Conservation (phyloP, 2,888 invertebrate genomes). For the Polia nebulosa region DNA sequence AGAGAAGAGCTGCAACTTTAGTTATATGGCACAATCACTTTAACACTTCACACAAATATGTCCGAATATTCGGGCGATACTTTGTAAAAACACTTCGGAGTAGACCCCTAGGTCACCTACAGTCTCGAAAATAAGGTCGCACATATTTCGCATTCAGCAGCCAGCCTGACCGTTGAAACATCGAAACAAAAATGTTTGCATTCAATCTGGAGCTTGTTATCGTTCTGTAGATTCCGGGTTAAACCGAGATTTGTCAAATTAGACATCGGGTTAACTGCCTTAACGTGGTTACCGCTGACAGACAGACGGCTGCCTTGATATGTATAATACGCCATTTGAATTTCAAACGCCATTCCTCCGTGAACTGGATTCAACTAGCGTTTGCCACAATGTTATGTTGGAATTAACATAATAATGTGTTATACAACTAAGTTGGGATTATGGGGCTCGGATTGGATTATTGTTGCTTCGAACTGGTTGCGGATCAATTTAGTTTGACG, state of each 20-base stretch:
- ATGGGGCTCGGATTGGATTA: slow-evolving; percentile 49
- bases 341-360: slow-evolving; percentile 71
- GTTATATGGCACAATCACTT: too few relatives aligned
- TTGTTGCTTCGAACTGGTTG: slow-evolving; percentile 36
- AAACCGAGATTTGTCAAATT: slow-evolving; percentile 76
- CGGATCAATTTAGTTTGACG: slow-evolving; percentile 21
- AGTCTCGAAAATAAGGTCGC: background rate
- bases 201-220: slow-evolving; percentile 42
- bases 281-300: slow-evolving; percentile 75
- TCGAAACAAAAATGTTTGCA: slow-evolving; percentile 34
- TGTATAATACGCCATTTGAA: slow-evolving; percentile 78
- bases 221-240: slow-evolving; percentile 50
- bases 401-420: slow-evolving; percentile 66
- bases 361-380: slow-evolving; percentile 66
- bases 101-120: slow-evolving; percentile 9
- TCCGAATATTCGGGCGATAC: too few relatives aligned
- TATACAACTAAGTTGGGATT: slow-evolving; percentile 53
- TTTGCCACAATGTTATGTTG: slow-evolving; percentile 65
- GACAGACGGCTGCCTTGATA: slow-evolving; percentile 72
- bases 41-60: too few relatives aligned
- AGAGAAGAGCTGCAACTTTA: too few relatives aligned
- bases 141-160: background rate
- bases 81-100: too few relatives aligned
- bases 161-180: background rate
- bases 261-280: slow-evolving; percentile 71